Conservation (phyloP, 2,888 invertebrate species). For the Eilema depressum region DNA sequence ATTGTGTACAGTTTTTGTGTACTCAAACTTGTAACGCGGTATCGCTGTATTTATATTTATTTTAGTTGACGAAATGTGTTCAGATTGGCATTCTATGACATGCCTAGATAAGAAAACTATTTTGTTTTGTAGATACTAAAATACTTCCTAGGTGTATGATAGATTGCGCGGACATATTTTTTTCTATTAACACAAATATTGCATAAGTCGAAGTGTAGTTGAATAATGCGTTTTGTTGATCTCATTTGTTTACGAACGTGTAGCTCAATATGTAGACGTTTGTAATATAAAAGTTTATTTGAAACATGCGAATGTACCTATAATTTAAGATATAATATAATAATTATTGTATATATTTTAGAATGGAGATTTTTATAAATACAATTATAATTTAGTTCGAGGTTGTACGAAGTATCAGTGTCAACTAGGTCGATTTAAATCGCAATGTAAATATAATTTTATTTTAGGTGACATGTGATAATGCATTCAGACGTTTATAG, state of each 20-base stretch:
- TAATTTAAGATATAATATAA: constrained; percentile 77
- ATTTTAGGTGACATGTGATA: constrained; percentile 80
- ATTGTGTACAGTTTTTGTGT: constrained; percentile 51
- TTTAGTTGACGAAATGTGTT: constrained; percentile 68
- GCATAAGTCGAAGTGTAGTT: constrained; percentile 56
- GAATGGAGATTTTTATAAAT: constrained; percentile 82
- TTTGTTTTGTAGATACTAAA: constrained; percentile 53
- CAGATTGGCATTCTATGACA: constrained; percentile 70
- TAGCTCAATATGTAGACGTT: constrained; percentile 82
- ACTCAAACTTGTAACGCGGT: constrained; percentile 36
- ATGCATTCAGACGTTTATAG: constrained; percentile 79
- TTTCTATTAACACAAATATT: constrained; percentile 59
- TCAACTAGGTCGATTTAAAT: constrained; percentile 69
- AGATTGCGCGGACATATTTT: constrained; percentile 58
- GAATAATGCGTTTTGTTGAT: constrained; percentile 81
- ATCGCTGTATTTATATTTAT: constrained; percentile 57
- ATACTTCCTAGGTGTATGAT: constrained; percentile 60
- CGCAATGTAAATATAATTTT: constrained; percentile 78
- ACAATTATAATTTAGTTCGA: constrained; percentile 72
- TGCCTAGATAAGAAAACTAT: constrained; percentile 59
- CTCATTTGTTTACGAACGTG: constrained; percentile 83
- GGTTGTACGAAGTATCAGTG: constrained; percentile 76
- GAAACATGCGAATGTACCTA: constrained; percentile 74
- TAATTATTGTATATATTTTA: constrained; percentile 81
- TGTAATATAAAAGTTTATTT: constrained; percentile 77